These are phyloP conservation scores for Galago senegalensis DNA, from an alignment of 2,797 vertebrate species.

Conservation along the genomic window DNA sequence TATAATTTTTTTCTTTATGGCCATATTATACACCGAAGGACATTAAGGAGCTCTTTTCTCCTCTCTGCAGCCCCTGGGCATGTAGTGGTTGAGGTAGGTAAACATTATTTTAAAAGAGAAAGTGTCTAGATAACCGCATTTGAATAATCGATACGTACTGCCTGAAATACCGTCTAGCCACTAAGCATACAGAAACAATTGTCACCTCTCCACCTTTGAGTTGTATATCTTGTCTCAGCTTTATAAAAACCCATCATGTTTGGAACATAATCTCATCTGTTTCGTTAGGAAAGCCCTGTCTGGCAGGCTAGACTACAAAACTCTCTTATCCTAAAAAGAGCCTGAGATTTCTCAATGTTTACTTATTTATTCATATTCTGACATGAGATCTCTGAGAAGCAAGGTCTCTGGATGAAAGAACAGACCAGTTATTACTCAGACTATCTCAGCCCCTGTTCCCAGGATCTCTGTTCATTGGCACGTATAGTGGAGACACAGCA, in stretches of 20 bases:
- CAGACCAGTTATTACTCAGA: background rate
- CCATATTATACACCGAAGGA: background rate
- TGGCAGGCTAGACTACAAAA: background rate
- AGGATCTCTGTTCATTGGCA: background rate
- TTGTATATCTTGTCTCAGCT: background rate
- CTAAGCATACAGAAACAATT: background rate
- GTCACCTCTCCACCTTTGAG: background rate
- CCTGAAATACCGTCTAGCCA: background rate
- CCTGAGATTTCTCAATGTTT: background rate
- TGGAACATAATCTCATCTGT: background rate
- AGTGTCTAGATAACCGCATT: background rate
- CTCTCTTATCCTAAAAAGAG: background rate
- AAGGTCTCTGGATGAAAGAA: background rate
- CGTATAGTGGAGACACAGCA: background rate
- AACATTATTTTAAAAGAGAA: background rate
- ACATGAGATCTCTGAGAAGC: too few relatives aligned
- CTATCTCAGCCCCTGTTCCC: background rate
- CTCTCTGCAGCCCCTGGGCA: background rate
- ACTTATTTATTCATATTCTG: background rate
- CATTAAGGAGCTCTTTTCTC: background rate
- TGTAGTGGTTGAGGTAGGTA: background rate
- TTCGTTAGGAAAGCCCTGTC: background rate
- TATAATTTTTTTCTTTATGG: background rate
- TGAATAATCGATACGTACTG: background rate
- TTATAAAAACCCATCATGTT: background rate